Evolutionary conservation across 53 echinoderm and acorn worm species (phyloP).

Genomic region (Actinopyga echinites): DNA sequence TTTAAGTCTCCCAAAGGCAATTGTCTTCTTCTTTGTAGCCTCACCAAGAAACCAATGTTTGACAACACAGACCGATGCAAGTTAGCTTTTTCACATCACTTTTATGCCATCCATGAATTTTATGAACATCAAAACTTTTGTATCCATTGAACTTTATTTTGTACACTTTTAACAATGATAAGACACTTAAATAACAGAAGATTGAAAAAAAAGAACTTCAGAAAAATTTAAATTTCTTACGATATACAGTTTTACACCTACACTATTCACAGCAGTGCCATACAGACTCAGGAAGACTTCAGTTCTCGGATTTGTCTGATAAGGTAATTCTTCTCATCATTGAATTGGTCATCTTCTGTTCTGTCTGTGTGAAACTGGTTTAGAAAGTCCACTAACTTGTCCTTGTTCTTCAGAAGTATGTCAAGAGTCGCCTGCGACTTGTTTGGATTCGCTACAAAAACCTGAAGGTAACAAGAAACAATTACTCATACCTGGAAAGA

Average conservation of each 20-base stretch:
- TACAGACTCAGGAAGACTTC: conserved; percentile 34
- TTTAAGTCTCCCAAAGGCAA: too few relatives aligned
- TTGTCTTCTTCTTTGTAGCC: too few relatives aligned
- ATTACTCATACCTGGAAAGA: too few relatives aligned
- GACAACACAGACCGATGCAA: too few relatives aligned
- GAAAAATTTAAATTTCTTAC: not conserved
- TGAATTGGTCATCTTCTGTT: conserved; percentile 99
- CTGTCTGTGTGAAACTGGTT: conserved; percentile 91
- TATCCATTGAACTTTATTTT: too few relatives aligned
- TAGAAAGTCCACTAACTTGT: conserved; percentile 91
- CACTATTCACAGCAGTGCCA: not conserved
- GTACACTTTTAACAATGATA: too few relatives aligned
- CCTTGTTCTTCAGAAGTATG: conserved; percentile 92
- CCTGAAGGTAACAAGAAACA: conserved; percentile 49
- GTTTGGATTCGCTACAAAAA: conserved; percentile 99
- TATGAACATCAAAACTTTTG: too few relatives aligned
- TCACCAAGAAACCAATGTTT: too few relatives aligned
- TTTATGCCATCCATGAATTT: too few relatives aligned
- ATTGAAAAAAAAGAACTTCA: too few relatives aligned
- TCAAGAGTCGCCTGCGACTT: conserved; percentile 82
- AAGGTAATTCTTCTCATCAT: conserved; percentile 97
- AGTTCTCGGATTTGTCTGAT: conserved; percentile 96
- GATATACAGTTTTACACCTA: not conserved
- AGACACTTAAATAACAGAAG: too few relatives aligned
- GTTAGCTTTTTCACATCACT: too few relatives aligned